A percentile compares a stretch with the other conserved stretches of the same genome.
Conservation (phyloP, 1,140 invertebrate genomes). For the Orchesella cincta region DNA sequence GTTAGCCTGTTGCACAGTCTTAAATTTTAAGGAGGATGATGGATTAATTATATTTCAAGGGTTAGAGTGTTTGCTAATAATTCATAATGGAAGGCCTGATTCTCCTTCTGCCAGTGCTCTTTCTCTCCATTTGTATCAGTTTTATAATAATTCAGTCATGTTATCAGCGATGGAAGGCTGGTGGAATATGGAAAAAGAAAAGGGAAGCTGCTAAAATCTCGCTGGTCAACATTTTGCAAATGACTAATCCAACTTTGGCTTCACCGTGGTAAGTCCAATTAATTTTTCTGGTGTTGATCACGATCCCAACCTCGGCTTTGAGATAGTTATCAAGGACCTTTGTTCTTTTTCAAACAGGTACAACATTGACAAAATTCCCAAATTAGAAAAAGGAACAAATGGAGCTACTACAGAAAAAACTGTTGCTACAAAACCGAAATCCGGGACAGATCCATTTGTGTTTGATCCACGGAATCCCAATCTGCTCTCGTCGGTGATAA, state of each 20-base stretch:
- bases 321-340: background rate
- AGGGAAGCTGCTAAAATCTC: slow-evolving; percentile 1
- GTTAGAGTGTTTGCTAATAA: too few relatives aligned
- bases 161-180: background rate
- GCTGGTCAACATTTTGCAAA: slow-evolving; percentile 10
- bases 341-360: background rate
- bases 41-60: background rate
- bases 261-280: background rate
- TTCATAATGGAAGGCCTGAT: background rate
- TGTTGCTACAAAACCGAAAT: background rate
- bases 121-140: background rate
- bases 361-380: background rate
- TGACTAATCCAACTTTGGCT: background rate
- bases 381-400: background rate
- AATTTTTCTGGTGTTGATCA: too few relatives aligned
- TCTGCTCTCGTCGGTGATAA: background rate
- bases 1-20: background rate
- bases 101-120: background rate
- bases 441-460: too few relatives aligned
- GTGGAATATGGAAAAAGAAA: background rate
- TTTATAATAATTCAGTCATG: slow-evolving; percentile 1
- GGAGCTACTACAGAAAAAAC: background rate
- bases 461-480: background rate
- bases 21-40: background rate
- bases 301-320: too few relatives aligned